Percentiles rank a stretch among this genome's conserved stretches.
Evolutionary conservation across 1,140 invertebrate genomes (phyloP).

Genomic region (Samia ricini): DNA sequence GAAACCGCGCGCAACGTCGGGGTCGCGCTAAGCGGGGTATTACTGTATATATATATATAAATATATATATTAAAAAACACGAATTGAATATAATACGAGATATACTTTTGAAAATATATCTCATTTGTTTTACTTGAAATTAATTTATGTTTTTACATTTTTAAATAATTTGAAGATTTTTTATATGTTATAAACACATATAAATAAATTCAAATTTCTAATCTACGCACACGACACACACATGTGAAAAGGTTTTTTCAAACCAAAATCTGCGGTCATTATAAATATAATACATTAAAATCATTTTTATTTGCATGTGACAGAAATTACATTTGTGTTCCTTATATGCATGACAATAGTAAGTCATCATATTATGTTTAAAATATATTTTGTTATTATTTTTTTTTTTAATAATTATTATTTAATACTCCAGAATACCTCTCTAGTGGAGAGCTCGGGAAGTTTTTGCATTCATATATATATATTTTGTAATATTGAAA

Average conservation of each 20-base stretch:
- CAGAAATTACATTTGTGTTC: conserved; percentile 50
- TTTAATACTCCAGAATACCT: conserved; percentile 50
- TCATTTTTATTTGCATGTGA: conserved; percentile 51
- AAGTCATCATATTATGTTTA: conserved; percentile 46
- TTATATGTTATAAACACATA: too few relatives aligned
- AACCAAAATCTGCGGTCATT: conserved; percentile 15
- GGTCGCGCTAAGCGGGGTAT: too few relatives aligned
- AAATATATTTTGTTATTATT: conserved; percentile 35
- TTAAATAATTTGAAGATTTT: too few relatives aligned
- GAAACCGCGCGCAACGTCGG: too few relatives aligned
- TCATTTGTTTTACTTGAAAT: too few relatives aligned
- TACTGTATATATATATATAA: too few relatives aligned
- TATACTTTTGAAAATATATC: too few relatives aligned
- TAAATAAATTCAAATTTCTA: not conserved
- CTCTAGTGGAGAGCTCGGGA: conserved; percentile 77
- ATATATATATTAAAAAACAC: too few relatives aligned
- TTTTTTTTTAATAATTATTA: conserved; percentile 51
- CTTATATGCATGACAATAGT: conserved; percentile 58
- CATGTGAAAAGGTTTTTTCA: conserved; percentile 28
- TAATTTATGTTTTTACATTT: too few relatives aligned
- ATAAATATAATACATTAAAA: conserved; percentile 12
- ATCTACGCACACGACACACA: conserved; percentile 17
- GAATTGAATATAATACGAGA: too few relatives aligned
- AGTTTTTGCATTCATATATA: conserved; percentile 46
- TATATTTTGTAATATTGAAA: conserved; percentile 50